Evolutionary conservation across 2,888 invertebrate species (phyloP).

Genomic region (Acanthosepion lycidas): DNA sequence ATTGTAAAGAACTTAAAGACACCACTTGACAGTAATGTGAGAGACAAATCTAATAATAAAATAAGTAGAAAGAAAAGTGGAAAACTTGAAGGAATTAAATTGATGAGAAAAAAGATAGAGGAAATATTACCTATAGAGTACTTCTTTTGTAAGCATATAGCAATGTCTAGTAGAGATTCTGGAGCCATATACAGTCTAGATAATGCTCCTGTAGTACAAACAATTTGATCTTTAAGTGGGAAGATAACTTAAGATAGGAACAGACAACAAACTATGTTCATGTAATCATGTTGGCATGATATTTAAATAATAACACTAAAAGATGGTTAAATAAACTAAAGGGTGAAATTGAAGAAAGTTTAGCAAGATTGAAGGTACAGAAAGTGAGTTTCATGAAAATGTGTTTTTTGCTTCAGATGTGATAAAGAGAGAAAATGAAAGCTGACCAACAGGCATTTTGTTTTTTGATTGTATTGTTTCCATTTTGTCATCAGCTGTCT

Average conservation of each 20-base stretch:
- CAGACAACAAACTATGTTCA: not conserved
- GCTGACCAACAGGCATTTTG: not conserved
- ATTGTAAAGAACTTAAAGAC: not conserved
- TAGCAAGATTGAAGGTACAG: not conserved
- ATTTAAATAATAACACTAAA: not conserved
- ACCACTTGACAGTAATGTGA: not conserved
- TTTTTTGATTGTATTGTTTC: not conserved
- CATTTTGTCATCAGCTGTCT: not conserved
- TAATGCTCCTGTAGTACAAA: not conserved
- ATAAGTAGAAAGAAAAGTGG: slow-evolving; percentile 16
- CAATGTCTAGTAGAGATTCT: not conserved
- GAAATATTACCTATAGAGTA: not conserved
- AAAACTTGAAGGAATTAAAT: not conserved
- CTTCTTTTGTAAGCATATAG: not conserved
- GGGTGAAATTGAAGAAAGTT: not conserved
- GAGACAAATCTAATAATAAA: not conserved
- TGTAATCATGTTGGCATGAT: slow-evolving; percentile 15
- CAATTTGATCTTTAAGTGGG: not conserved
- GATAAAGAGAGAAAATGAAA: not conserved
- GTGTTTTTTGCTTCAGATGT: not conserved
- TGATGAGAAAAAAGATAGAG: not conserved
- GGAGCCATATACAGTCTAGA: not conserved
- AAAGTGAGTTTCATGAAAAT: not conserved
- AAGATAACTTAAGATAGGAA: not conserved
- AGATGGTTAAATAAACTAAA: not conserved